Conservation (phyloP, 2,888 invertebrate genomes). For the Epicampocera succincta region DNA sequence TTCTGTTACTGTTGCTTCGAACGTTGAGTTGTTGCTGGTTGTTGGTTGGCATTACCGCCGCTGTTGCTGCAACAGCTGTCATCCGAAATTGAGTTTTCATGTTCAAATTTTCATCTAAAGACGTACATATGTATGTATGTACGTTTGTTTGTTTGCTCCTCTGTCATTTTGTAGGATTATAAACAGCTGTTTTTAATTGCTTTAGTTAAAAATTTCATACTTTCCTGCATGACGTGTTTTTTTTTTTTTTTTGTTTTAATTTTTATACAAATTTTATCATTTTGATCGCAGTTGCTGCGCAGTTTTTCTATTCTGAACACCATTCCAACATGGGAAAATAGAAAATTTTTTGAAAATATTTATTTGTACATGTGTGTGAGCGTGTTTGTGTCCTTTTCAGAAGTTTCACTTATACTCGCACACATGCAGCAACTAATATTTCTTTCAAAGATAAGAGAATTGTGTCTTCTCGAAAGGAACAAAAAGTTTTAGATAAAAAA, state of each 20-base stretch:
- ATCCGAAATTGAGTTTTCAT: constrained; percentile 68
- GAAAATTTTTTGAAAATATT: constrained; percentile 16
- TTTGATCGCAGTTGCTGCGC: constrained; percentile 26
- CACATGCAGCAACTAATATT: constrained; percentile 9
- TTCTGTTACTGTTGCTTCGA: constrained; percentile 2
- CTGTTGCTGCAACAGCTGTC: constrained; percentile 64
- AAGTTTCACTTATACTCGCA: constrained; percentile 38
- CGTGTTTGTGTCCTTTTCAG: constrained; percentile 38
- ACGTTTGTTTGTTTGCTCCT: constrained; percentile 13
- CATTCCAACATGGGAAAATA: constrained; percentile 1
- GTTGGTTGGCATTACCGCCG: not conserved
- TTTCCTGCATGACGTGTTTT: not conserved
- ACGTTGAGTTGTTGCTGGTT: not conserved
- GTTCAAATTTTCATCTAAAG: constrained; percentile 62
- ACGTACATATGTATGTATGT: constrained; percentile 26
- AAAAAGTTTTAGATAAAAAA: constrained; percentile 29
- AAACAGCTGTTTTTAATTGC: constrained; percentile 70
- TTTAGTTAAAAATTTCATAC: constrained; percentile 60
- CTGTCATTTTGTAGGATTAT: constrained; percentile 65
- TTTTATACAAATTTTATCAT: constrained; percentile 32
- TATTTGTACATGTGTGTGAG: not conserved
- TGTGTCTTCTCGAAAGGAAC: constrained; percentile 19
- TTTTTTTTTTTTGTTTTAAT: constrained; percentile 12
- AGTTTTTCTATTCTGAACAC: constrained; percentile 29
- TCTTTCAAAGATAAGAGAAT: constrained; percentile 53